These are phyloP conservation scores for Labeo rohita DNA, from an alignment of 2,113 vertebrate genomes.

Conservation along the genomic window DNA sequence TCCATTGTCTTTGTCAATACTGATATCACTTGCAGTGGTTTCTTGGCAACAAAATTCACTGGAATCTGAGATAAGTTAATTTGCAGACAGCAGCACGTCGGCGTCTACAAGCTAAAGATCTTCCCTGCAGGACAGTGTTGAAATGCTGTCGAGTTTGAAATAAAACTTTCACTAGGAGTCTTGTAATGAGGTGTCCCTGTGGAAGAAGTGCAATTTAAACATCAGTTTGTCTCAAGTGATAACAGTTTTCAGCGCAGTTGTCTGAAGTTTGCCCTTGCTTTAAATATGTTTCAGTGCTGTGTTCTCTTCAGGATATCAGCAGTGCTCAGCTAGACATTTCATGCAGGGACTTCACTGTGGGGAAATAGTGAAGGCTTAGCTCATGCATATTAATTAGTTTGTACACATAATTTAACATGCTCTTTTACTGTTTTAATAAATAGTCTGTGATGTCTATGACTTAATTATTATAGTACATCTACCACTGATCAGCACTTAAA, in stretches of 20 bases:
- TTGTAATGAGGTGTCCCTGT: neutral
- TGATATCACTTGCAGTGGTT: neutral
- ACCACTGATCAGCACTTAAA: neutral
- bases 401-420: neutral
- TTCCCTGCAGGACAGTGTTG: neutral
- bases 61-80: conserved; percentile 19
- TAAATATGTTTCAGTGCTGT: neutral
- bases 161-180: neutral
- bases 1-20: conserved; percentile 26
- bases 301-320: neutral
- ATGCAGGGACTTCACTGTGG: neutral
- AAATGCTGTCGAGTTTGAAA: neutral
- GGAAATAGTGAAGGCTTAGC: neutral
- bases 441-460: neutral
- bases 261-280: neutral
- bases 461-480: neutral
- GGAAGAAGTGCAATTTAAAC: conserved; percentile 1
- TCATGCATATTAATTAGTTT: neutral
- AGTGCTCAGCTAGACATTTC: neutral
- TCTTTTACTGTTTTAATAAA: neutral
- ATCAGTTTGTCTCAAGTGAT: neutral
- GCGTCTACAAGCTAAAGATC: neutral
- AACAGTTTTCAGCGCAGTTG: neutral
- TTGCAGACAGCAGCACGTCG: neutral
- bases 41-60: conserved; percentile 1